A percentile compares a stretch with the other conserved stretches of the same genome.
Evolutionary conservation across 2,113 vertebrate genomes (phyloP).

Genomic region (Antechinus flavipes): DNA sequence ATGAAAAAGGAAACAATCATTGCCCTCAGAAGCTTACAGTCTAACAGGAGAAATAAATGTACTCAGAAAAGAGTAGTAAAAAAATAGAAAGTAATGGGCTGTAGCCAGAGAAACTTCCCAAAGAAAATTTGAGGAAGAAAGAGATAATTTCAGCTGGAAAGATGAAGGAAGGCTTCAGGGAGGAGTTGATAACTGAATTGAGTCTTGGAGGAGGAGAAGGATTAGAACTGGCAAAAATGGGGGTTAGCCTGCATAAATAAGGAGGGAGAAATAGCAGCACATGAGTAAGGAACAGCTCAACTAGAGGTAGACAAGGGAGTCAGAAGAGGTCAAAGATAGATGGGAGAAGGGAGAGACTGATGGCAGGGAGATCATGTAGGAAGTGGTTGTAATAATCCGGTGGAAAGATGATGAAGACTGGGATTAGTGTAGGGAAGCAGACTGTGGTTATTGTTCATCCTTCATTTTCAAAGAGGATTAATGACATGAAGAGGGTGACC

Average conservation of each 20-base stretch:
- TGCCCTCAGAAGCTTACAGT: background rate
- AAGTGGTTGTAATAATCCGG: background rate
- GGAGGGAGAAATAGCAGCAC: background rate
- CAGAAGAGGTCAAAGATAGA: background rate
- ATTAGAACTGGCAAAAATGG: background rate
- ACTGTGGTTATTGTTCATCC: background rate
- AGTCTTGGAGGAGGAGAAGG: background rate
- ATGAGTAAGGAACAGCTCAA: background rate
- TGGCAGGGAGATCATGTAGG: background rate
- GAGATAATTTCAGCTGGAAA: background rate
- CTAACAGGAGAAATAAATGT: background rate
- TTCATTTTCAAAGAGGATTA: background rate
- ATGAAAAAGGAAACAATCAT: background rate
- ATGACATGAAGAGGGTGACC: too few species aligned
- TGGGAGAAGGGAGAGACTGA: background rate
- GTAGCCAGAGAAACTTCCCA: background rate
- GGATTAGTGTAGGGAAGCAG: background rate
- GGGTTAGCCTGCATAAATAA: background rate
- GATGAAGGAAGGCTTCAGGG: background rate
- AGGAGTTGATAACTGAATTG: background rate
- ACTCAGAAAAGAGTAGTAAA: background rate
- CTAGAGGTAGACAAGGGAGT: background rate
- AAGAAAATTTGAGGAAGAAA: background rate
- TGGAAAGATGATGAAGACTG: background rate
- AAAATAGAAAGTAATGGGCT: background rate